phyloP scores from a whole-genome alignment of 1,140 invertebrate genomes.

The Drosophila murphyi region DNA sequence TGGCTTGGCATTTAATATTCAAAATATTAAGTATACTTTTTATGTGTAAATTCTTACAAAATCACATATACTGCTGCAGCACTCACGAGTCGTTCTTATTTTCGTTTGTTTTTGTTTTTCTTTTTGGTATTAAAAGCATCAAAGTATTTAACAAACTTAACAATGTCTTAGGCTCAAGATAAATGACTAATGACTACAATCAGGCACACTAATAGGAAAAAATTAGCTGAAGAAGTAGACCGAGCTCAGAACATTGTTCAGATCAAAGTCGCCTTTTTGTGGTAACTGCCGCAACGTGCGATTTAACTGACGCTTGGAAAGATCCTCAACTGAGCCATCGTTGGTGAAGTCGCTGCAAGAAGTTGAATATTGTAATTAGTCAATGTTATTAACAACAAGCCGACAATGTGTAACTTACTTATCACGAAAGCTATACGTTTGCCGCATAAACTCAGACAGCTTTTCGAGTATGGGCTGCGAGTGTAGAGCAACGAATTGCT shows the following conservation, averaged over 20 bases:
- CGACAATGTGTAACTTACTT: conserved; percentile 84
- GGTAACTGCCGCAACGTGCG: conserved; percentile 87
- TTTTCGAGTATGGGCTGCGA: conserved; percentile 96
- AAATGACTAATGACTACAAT: conserved; percentile 38
- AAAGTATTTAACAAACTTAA: conserved; percentile 61
- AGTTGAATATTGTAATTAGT: neutral
- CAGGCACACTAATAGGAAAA: conserved; percentile 53
- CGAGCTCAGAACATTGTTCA: conserved; percentile 90
- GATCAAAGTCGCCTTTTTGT: conserved; percentile 90
- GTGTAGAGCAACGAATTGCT: conserved; percentile 98
- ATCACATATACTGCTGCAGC: conserved; percentile 54
- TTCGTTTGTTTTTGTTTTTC: conserved; percentile 11
- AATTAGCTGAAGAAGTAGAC: conserved; percentile 93
- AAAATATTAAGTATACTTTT: conserved; percentile 34
- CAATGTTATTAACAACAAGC: neutral
- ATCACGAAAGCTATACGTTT: conserved; percentile 88
- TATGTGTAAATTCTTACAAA: conserved; percentile 53
- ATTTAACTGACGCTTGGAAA: conserved; percentile 88
- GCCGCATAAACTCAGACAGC: conserved; percentile 90
- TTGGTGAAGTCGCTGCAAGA: conserved; percentile 86
- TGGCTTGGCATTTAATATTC: conserved; percentile 26
- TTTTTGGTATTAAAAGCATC: conserved; percentile 66
- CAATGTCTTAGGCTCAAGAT: conserved; percentile 42
- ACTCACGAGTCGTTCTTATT: neutral
- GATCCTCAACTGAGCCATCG: conserved; percentile 85